These are phyloP conservation scores for Synanthedon myopaeformis DNA, from an alignment of 2,888 invertebrate species.

Conservation along the genomic window DNA sequence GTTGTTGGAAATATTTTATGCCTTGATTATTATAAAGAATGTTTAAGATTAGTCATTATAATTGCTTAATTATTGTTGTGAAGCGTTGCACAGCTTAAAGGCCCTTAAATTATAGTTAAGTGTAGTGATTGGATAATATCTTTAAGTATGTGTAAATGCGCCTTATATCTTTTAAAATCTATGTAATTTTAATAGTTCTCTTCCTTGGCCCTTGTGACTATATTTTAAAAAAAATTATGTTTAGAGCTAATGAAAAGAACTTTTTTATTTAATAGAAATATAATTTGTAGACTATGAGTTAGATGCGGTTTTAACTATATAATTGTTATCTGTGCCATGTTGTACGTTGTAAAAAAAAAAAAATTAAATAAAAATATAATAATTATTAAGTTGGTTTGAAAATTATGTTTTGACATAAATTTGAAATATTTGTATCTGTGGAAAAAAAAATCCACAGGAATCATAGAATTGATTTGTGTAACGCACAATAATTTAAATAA, in stretches of 20 bases:
- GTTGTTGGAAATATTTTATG: not conserved
- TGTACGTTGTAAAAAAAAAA: not conserved
- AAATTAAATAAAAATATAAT: not conserved
- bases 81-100: slow-evolving; percentile 42
- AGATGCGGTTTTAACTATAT: not conserved
- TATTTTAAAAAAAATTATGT: too few relatives aligned
- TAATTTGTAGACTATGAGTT: not conserved
- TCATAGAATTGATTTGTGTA: not conserved
- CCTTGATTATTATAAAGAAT: slow-evolving; percentile 8
- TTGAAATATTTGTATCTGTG: not conserved
- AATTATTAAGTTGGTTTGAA: not conserved
- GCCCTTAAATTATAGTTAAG: slow-evolving; percentile 30
- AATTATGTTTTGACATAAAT: not conserved
- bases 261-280: not conserved
- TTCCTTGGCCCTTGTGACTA: not conserved
- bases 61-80: slow-evolving; percentile 33
- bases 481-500: not conserved
- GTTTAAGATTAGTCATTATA: slow-evolving; percentile 16
- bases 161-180: slow-evolving; percentile 31
- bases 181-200: slow-evolving; percentile 7
- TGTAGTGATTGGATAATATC: slow-evolving; percentile 31
- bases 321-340: not conserved
- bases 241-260: too few relatives aligned
- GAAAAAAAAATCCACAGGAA: not conserved
- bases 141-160: slow-evolving; percentile 33